Evolutionary conservation across 2,888 invertebrate species (phyloP).

Genomic region (Netelia virgata): DNA sequence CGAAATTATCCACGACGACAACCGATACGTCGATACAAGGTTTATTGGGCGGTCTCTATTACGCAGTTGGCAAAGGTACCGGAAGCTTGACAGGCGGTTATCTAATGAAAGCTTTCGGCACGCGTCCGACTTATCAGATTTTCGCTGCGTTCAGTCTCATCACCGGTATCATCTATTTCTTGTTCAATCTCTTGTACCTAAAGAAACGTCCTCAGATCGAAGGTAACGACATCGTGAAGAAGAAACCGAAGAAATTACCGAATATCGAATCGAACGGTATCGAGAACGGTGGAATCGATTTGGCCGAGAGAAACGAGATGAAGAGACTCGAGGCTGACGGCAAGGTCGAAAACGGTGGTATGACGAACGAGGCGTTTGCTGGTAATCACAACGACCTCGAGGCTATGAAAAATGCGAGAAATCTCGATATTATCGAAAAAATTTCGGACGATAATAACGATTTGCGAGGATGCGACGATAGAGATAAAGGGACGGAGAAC

Average conservation of each 20-base stretch:
- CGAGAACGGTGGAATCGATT: conserved; percentile 68
- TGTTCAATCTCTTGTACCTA: conserved; percentile 89
- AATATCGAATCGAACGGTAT: conserved; percentile 58
- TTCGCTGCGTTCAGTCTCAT: conserved; percentile 88
- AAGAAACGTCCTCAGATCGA: conserved; percentile 86
- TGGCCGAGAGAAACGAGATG: conserved; percentile 69
- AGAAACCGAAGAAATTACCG: conserved; percentile 84
- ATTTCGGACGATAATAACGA: conserved; percentile 53
- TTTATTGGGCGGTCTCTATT: conserved; percentile 92
- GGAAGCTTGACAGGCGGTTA: conserved; percentile 92
- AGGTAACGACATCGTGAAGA: conserved; percentile 87
- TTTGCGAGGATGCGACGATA: conserved; percentile 8
- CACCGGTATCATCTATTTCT: conserved; percentile 89
- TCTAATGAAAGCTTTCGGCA: conserved; percentile 90
- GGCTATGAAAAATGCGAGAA: conserved; percentile 77
- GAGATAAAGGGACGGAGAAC: neutral
- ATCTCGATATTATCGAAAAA: conserved; percentile 77
- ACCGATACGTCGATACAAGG: conserved; percentile 93
- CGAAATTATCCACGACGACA: conserved; percentile 89
- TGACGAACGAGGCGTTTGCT: conserved; percentile 34
- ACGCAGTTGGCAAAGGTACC: conserved; percentile 92
- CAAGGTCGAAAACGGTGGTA: conserved; percentile 15
- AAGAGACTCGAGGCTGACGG: conserved; percentile 45
- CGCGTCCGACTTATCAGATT: conserved; percentile 90
- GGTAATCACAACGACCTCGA: conserved; percentile 70